Base-by-base conservation (phyloP, 35 echinoderm and acorn worm genomes). In the Anneissia japonica region DNA sequence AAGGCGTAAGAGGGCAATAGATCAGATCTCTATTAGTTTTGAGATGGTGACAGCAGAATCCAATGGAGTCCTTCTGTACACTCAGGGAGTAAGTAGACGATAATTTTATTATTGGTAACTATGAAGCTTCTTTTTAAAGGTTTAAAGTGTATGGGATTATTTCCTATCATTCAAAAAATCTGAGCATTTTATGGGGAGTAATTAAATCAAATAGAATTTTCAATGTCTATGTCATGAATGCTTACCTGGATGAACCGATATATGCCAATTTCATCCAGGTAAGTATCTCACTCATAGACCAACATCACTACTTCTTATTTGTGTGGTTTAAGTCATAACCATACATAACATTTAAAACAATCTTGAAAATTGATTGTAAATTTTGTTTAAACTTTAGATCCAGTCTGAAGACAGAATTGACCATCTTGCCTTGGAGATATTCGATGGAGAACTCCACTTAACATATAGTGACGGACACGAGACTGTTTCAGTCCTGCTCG, bases 1-100 rank as follows among this genome's bases (percentile, higher is more conserved):
- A 0, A 72, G 86, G 73, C 80, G 46, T 33, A 73, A 89, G 35
- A 35, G 91, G 36, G 82, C 81, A 26, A 80, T 91, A 12, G 73
- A 38, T 23, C 72, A 85, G 28, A 35, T 98, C 31, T 46, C 80
- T 12, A 80, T 94, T 34, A 85, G 79, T 21, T 77, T 98, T 9
- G 81, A 83, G 76, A 94, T 98, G 89, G 91, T 90, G 30, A 98
- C 95, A 46, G 88, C 89, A 14, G 73, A 94, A 23, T 45, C 88
- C 26, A 81, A 81, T 36, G 91, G 79, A 23, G 86, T 98, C 39
- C 26, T 98, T 26, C 9, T 98, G 19, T 98, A 98, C 83, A 93
- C 84, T 89, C 41, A 91, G 87, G 95, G 95, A 82, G 95, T 98
- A 81, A 87, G 87, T 98, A 12, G 16, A 4, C 12, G n/a, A n/a